Evolutionary conservation across 2,113 vertebrate species (phyloP).

Genomic region (Rhinopithecus roxellana): DNA sequence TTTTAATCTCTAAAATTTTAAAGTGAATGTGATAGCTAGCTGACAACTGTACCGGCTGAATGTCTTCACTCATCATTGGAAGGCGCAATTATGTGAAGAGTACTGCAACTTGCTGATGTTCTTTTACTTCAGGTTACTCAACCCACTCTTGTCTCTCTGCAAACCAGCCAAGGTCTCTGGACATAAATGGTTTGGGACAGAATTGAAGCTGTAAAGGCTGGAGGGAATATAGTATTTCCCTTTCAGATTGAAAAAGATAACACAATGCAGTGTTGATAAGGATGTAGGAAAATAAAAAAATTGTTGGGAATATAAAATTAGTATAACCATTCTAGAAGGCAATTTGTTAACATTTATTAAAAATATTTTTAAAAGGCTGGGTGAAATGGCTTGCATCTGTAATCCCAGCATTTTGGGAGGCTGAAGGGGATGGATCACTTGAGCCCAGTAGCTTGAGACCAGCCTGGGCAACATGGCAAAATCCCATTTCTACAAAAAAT

Average conservation of each 20-base stretch:
- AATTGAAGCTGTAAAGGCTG: background rate
- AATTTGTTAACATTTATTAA: constrained; percentile 8
- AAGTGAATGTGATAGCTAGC: constrained; percentile 38
- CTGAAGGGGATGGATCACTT: no score
- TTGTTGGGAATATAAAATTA: background rate
- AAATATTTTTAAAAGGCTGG: background rate
- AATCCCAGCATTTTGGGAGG: no score
- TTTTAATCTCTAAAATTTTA: constrained; percentile 53
- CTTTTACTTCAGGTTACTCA: background rate
- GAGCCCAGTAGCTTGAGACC: no score
- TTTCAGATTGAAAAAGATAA: background rate
- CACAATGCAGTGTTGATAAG: background rate
- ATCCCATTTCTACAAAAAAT: no score
- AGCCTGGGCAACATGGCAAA: no score
- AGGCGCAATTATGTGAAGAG: background rate
- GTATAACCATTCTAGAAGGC: background rate
- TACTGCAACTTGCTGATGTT: background rate
- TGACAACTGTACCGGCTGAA: background rate
- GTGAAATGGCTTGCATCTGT: no score
- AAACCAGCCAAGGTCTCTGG: background rate
- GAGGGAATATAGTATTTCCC: background rate
- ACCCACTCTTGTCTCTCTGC: background rate
- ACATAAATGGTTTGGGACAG: background rate
- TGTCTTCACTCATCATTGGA: constrained; percentile 34
- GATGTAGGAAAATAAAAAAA: background rate